Base-by-base conservation (phyloP, 2,113 vertebrate genomes). In the Stictonetta naevosa region DNA sequence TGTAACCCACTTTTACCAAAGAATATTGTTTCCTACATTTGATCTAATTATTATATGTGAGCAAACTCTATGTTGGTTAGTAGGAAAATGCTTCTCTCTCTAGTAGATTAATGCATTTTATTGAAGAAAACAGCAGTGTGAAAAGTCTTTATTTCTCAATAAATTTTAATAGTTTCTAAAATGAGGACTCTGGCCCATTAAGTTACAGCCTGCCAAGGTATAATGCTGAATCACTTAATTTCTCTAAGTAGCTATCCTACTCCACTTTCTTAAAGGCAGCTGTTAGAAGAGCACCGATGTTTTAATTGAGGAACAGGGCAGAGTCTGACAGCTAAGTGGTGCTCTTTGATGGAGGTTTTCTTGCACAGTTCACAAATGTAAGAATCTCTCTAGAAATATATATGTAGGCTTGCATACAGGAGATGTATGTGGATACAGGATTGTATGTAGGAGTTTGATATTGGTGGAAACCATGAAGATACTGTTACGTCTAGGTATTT, bases 161-260 rank as follows among this genome's bases (percentile, higher is more conserved):
- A 96, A 97, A 97, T 97, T 96, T 92, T 94, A 91, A 52, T 96
- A 93, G 86, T 96, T 96, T 88, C 79, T 96, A 90, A 96, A 96
- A 93, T 88, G 92, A 93, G 55, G 59, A 90, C 88, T 95, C 73
- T 26, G 42, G 66, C 73, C 95, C 94, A 85, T 97, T 97, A 96
- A 96, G 84, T 92, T 95, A 83, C 6, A 90, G 69, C 74, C 88
- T 97, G 69, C 84, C 84, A 96, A 94, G 77, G 91, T 83, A 81
- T 92, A 86, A 91, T 85, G 82, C 75, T 96, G 83, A 95, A 88
- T 97, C 88, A 87, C 81, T 96, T 96, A 69, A 88, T 96, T 96
- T 94, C 63, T 96, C 38, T 71, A 69, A 97, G 79, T 77, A 73
- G 29, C 46, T 90, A 23, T 63, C 42, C 56, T 88, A 44, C 68